Evolutionary conservation across 2,888 invertebrate species (phyloP), one percentile per base, ranked within the genome.

Genomic region (Nomada lathburiana): DNA sequence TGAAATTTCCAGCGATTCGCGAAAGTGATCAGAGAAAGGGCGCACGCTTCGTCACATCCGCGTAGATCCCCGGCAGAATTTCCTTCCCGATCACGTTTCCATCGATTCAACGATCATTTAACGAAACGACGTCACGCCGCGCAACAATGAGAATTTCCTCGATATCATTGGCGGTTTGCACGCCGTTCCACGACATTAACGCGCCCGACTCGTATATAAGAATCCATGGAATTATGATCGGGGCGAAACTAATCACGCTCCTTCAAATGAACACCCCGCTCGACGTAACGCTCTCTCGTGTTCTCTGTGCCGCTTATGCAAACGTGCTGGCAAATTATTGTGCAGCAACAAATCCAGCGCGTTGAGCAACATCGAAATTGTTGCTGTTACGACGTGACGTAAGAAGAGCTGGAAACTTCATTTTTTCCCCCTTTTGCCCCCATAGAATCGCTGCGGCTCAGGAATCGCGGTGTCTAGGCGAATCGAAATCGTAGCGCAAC

Each of bases 201-300:
- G 81, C 81, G 83, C 69, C 53, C 71, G 16, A 13, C 59, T 53
- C 52, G 53, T 18, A 20, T 4, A 26, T 47, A 71, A 74, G 62
- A 80, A 29, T 47, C 64, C 55, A 20, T 23, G 71, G 72, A 81
- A 74, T 74, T 74, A 81, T 68, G 76, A 76, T 81, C 74, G 57
- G 57, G 62, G 53, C 42, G 74, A 74, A 55, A 59, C 74, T 69
- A 65, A 76, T 80, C 68, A 44, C 68, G 73, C 68, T 71, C 69
- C 62, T 59, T 64, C 16, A 63, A 83, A 76, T 29, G 60, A 57
- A 74, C 59, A 68, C 72, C 60, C 60, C 63, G 68, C 57, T 70
- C 52, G 44, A 50, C 26, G 67, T 62, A 63, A 59, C 72, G 70
- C 55, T 68, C 47, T 44, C 42, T 74, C 65, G 55, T 69, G 29